Evolutionary conservation across 2,888 invertebrate genomes (phyloP).

Genomic region (Chalcis sispes): DNA sequence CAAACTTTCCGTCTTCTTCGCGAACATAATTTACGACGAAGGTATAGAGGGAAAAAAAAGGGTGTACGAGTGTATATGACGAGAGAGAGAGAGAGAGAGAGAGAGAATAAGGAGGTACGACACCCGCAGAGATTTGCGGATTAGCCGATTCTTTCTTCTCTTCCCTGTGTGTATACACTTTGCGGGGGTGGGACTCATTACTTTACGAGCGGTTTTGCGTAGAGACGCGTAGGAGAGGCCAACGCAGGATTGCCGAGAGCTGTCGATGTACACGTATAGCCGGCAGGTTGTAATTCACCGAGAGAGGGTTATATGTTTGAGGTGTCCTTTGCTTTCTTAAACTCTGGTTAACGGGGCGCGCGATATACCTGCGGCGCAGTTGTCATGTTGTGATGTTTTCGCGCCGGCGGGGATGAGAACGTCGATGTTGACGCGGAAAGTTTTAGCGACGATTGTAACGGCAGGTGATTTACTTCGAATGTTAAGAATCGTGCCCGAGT

Average conservation of each 20-base stretch:
- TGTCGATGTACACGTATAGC: not conserved
- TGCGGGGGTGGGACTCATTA: slow-evolving; percentile 41
- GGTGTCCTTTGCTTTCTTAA: too few species aligned
- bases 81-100: not conserved
- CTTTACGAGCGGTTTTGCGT: slow-evolving; percentile 31
- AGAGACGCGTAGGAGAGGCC: slow-evolving; percentile 23
- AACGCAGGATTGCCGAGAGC: too few species aligned
- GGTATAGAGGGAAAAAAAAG: too few species aligned
- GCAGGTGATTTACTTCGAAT: too few species aligned
- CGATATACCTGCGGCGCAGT: slow-evolving; percentile 7
- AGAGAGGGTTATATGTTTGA: too few species aligned
- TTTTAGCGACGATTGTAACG: too few species aligned
- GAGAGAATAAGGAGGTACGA: slow-evolving; percentile 1
- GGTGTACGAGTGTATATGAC: too few species aligned
- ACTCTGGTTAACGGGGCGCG: too few species aligned
- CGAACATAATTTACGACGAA: slow-evolving; percentile 36
- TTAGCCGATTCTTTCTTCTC: not conserved
- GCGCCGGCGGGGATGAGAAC: slow-evolving; percentile 36
- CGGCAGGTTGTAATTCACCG: slow-evolving; percentile 47
- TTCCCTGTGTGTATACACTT: not conserved
- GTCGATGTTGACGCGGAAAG: too few species aligned
- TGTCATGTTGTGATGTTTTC: slow-evolving; percentile 45
- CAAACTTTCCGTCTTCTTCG: slow-evolving; percentile 1
- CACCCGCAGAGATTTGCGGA: slow-evolving; percentile 49
- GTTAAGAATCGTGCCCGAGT: too few species aligned